phyloP scores from a whole-genome alignment of 2,113 vertebrate genomes.

The Rutilus rutilus region DNA sequence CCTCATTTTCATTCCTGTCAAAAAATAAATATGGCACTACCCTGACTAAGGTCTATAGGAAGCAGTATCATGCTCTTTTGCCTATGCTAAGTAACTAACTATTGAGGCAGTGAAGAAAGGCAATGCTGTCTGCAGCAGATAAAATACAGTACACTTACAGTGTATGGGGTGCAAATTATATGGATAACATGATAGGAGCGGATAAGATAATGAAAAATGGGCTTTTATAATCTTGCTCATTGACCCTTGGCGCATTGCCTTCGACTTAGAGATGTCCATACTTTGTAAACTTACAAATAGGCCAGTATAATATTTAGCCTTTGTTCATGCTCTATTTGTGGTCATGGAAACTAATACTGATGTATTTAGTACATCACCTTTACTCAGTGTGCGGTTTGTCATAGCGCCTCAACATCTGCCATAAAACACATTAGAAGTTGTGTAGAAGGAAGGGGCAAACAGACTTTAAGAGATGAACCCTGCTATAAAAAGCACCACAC shows the following conservation, averaged over 20 bases:
- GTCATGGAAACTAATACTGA: neutral
- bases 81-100: neutral
- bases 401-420: neutral
- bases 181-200: neutral
- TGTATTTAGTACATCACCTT: slow-evolving; percentile 20
- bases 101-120: neutral
- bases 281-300: neutral
- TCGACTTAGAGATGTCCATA: neutral
- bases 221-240: neutral
- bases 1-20: too few relatives aligned
- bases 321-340: neutral
- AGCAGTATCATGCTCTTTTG: neutral
- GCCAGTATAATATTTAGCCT: neutral
- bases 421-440: neutral
- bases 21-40: too few relatives aligned
- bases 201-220: neutral
- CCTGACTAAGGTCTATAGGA: neutral
- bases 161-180: neutral
- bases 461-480: neutral
- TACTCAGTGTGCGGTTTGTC: neutral
- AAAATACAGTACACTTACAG: neutral
- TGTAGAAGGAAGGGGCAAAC: neutral
- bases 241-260: neutral
- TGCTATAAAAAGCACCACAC: neutral
- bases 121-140: neutral